Conservation (phyloP, 2,888 invertebrate species). For the Heliconius ismenius region DNA sequence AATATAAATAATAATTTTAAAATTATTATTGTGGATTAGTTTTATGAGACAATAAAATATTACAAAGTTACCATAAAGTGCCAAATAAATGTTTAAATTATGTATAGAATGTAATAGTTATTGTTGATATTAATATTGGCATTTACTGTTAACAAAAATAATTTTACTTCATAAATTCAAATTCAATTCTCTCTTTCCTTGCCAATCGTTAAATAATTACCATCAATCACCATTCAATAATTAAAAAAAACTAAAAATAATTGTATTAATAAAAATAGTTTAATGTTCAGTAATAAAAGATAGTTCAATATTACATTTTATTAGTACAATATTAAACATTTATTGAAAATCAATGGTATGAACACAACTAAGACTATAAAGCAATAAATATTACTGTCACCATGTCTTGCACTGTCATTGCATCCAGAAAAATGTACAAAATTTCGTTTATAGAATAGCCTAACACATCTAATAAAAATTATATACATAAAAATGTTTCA, state of each 20-base stretch:
- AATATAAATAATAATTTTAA: too few relatives aligned
- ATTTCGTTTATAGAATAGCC: too few relatives aligned
- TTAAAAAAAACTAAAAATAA: slow-evolving; percentile 6
- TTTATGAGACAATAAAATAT: background rate
- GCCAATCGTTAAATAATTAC: background rate
- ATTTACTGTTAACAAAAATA: background rate
- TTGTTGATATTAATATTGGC: background rate
- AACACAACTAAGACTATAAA: slow-evolving; percentile 9
- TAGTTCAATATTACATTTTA: background rate
- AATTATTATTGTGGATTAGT: too few relatives aligned
- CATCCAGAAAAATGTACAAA: too few relatives aligned
- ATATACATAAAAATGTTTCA: too few relatives aligned
- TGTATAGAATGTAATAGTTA: too few relatives aligned
- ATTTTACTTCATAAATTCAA: slow-evolving; percentile 1
- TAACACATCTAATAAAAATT: too few relatives aligned
- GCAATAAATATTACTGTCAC: slow-evolving; percentile 3
- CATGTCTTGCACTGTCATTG: background rate
- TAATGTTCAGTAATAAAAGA: slow-evolving; percentile 1
- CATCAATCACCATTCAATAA: background rate
- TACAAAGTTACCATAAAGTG: slow-evolving; percentile 1
- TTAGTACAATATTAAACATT: slow-evolving; percentile 7
- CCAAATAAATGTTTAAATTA: background rate
- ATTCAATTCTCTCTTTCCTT: background rate
- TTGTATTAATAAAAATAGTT: background rate
- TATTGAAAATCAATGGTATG: slow-evolving; percentile 14